phyloP scores from a whole-genome alignment of 2,113 vertebrate species.

The Chlorodrepanis virens region DNA sequence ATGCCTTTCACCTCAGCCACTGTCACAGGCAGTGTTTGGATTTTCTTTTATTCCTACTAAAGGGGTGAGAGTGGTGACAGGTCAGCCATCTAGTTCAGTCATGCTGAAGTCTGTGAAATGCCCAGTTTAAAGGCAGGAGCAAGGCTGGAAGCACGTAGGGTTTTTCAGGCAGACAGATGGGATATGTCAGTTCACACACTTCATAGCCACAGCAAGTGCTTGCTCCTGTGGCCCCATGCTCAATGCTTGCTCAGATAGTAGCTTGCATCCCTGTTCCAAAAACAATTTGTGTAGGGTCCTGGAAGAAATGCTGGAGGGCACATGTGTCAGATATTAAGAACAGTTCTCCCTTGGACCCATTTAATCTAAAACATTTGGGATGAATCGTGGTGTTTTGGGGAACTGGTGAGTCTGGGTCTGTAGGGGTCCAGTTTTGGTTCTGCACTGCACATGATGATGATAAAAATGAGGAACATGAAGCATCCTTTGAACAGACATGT shows the following conservation, averaged over 20 bases:
- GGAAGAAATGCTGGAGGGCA: neutral
- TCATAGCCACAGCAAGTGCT: neutral
- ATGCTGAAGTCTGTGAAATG: neutral
- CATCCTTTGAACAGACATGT: rapidly evolving
- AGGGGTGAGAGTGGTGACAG: neutral
- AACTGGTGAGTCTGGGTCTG: neutral
- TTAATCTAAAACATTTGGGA: neutral
- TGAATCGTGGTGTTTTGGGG: neutral
- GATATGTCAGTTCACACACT: neutral
- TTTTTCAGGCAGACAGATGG: neutral
- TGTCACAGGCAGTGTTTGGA: neutral
- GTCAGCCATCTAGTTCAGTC: neutral
- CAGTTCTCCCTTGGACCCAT: neutral
- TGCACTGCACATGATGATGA: neutral
- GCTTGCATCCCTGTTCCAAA: neutral
- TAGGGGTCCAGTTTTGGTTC: neutral
- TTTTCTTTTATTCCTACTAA: neutral
- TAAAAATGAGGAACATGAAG: neutral
- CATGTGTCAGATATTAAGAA: neutral
- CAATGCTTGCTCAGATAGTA: no score
- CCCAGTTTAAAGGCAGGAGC: neutral
- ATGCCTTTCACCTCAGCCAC: neutral
- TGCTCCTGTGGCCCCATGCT: rapidly evolving
- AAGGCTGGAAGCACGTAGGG: neutral
- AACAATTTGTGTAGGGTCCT: neutral